Base-by-base conservation (phyloP, 2,113 vertebrate genomes). In the Oryzias curvinotus region DNA sequence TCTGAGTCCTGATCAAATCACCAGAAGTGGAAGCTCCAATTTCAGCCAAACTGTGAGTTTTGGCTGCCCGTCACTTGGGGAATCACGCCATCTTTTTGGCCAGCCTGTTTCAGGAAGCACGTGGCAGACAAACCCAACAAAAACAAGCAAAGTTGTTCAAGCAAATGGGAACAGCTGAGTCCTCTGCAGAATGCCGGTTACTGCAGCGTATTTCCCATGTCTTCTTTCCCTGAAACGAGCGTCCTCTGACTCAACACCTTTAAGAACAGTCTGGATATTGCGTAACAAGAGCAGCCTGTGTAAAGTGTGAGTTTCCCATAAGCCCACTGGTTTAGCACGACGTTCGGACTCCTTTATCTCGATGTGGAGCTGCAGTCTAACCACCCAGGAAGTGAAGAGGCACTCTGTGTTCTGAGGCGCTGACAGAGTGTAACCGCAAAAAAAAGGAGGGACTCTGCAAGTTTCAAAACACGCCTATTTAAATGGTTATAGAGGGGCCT, bases 171-270 rank as follows among this genome's bases (percentile, higher is more conserved):
- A 36, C 36, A 36, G 8, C 43, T 2, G 17, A n/a, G 61, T 61
- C 63, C 67, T 65, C 57, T 15, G 46, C 30, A 41, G 45, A 23
- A 36, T 55, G 60, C 14, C 51, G 7, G 65, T 80, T 63, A 80
- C 59, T 74, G 75, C 67, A 70, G 56, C 50, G 80, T 82, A 8
- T 28, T 83, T 62, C 83, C 85, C 80, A 36, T 52, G 46, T 57
- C 49, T 53, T 55, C 14, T 77, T 87, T 87, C 64, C 81, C 75
- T 81, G 86, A 85, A 87, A 71, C 52, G 21, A 48, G 52, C 4
- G 54, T 1, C 36, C 47, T 83, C 50, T 87, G 85, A 85, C 55
- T 85, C 85, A 85, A 62, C 74, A 48, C 47, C 59, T 75, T 69
- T 78, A 30, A 81, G 65, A 73, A 80, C 14, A 43, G 21, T 18